phyloP scores from a whole-genome alignment of 2,113 vertebrate genomes.

The Centropristis striata region DNA sequence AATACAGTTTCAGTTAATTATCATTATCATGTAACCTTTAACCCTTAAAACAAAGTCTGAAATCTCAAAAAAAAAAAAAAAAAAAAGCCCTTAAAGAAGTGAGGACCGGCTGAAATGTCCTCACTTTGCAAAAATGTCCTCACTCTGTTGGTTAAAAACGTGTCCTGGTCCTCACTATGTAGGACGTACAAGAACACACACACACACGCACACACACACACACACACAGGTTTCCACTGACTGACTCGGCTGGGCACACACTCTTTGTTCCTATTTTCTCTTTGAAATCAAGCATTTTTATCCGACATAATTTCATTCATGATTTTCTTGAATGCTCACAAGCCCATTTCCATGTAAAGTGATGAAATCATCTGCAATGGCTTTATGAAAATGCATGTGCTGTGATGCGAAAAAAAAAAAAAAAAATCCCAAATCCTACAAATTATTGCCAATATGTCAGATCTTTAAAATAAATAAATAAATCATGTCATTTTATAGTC shows the following conservation, averaged over 20 bases:
- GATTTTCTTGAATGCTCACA: conserved; percentile 8
- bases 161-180: too few species aligned
- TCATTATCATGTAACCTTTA: too few species aligned
- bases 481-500: neutral
- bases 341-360: neutral
- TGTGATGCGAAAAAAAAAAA: neutral
- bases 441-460: conserved; percentile 3
- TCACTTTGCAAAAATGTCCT: too few species aligned
- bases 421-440: too few species aligned
- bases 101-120: too few species aligned
- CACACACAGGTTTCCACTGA: conserved; percentile 15
- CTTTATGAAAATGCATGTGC: conserved; percentile 19
- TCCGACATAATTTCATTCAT: neutral
- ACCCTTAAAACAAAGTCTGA: too few species aligned
- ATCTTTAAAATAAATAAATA: neutral
- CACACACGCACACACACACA: conserved; percentile 25
- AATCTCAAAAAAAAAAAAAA: too few species aligned
- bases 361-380: conserved; percentile 45
- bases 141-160: too few species aligned
- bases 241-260: conserved; percentile 8
- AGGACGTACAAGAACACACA: too few species aligned
- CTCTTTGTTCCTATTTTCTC: conserved; percentile 36
- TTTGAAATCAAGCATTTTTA: conserved; percentile 5
- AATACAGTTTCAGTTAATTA: too few species aligned
- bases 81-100: too few species aligned